Conservation (phyloP, 2,888 invertebrate species). For the Corythucha ciliata region DNA sequence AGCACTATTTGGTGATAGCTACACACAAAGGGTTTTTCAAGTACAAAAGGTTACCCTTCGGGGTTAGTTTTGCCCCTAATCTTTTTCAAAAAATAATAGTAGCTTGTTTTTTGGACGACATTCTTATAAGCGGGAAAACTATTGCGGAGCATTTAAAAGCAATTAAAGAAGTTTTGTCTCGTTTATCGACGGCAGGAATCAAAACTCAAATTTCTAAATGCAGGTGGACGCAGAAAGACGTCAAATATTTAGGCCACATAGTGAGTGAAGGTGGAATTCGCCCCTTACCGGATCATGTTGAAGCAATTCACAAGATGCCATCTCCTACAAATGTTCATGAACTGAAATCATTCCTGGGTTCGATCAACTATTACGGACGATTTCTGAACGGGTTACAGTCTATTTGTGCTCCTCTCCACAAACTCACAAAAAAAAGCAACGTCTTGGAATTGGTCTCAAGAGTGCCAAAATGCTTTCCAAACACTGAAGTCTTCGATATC, state of each 20-base stretch:
- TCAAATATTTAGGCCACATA: slow-evolving; percentile 14
- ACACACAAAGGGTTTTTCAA: slow-evolving; percentile 5
- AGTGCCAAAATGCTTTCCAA: slow-evolving; percentile 6
- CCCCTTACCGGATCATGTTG: neutral
- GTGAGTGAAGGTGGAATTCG: slow-evolving; percentile 10
- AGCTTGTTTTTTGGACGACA: slow-evolving; percentile 12
- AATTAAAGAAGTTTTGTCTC: neutral
- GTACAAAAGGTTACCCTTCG: slow-evolving; percentile 4
- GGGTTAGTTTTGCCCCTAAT: slow-evolving; percentile 9
- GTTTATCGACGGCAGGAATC: slow-evolving; percentile 2
- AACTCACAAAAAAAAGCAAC: slow-evolving; percentile 16
- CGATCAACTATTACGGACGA: slow-evolving; percentile 23
- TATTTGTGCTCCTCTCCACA: slow-evolving; percentile 13
- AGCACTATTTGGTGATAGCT: neutral
- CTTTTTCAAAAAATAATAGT: slow-evolving; percentile 16
- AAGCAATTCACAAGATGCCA: slow-evolving; percentile 17
- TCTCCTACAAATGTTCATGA: slow-evolving; percentile 14
- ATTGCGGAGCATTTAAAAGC: slow-evolving; percentile 2
- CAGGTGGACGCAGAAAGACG: neutral
- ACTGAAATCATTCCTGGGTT: slow-evolving; percentile 23
- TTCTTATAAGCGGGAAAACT: slow-evolving; percentile 3
- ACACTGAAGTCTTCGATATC: slow-evolving; percentile 13
- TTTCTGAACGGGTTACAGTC: slow-evolving; percentile 21
- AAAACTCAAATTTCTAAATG: slow-evolving; percentile 4
- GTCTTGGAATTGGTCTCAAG: slow-evolving; percentile 22